Evolutionary conservation across 2,888 invertebrate species (phyloP), one percentile per base, ranked within the genome.

Genomic region (Tanypteryx hageni): DNA sequence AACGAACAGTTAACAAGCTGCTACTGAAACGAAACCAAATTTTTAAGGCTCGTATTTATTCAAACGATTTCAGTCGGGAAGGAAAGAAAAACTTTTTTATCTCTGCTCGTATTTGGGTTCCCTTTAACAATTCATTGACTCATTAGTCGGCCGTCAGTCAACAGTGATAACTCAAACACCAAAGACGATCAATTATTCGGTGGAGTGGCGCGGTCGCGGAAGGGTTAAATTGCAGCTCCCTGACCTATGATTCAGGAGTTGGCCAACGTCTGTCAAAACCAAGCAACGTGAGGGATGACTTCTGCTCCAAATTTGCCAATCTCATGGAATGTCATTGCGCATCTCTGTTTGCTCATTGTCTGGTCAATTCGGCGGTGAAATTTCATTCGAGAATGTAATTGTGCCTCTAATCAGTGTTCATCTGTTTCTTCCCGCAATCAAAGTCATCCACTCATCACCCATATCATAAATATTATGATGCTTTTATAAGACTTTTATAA

Each of bases 181-280:
- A 44, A 44, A 44, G 44, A 44, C 76, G 76, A 76, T 76, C 76
- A 76, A 76, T 76, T 76, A 76, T 76, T 76, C 76, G 22, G 22
- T 9, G 68, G 68, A 68, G 16, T 14, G 44, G 44, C 44, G 44
- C 44, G 44, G 44, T 64, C 16, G 22, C 76, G 27, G 76, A 76
- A 27, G 76, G 76, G 76, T 76, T 76, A 76, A 27, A 76, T 76
- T 76, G 76, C 76, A 76, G 76, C 27, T 76, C 76, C 27, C 76
- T 76, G 76, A 76, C 76, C 76, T 27, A 27, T 76, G 76, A 76
- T 76, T 22, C 18, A 76, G 76, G 27, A 22, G 76, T 76, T 22
- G 76, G 27, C 76, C 22, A 27, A 76, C 27, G 76, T 22, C 27
- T 76, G 76, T 22, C 76, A 22, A 76, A 76, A 76, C 76, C 27